phyloP scores from a whole-genome alignment of 1,140 invertebrate genomes.

The Maconellicoccus hirsutus region DNA sequence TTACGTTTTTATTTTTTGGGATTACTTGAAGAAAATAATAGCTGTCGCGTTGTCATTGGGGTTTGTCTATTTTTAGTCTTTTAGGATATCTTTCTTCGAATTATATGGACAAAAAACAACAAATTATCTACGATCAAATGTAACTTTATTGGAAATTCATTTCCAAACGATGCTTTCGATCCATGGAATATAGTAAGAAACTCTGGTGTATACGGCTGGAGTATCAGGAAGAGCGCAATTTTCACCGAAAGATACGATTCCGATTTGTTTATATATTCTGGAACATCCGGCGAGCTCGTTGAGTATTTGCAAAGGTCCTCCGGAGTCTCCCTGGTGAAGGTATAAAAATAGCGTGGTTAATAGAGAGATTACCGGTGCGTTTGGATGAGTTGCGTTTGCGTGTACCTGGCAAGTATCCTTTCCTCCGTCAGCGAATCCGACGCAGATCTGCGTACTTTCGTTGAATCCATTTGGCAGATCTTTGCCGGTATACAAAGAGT shows the following conservation, averaged over 20 bases:
- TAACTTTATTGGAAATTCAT: no score
- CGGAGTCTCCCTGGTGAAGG: constrained; percentile 47
- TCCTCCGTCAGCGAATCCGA: constrained; percentile 52
- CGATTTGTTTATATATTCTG: constrained; percentile 42
- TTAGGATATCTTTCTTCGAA: no score
- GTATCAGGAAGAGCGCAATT: constrained; percentile 41
- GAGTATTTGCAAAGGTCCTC: constrained; percentile 40
- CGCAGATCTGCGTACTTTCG: constrained; percentile 46
- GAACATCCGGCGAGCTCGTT: neutral
- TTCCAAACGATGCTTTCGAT: constrained; percentile 46
- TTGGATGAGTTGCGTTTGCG: neutral
- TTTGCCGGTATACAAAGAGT: neutral
- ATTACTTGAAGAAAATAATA: no score
- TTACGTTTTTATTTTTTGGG: no score
- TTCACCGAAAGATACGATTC: constrained; percentile 49
- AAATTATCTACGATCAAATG: no score
- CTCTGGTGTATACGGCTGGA: constrained; percentile 54
- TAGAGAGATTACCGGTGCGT: no score
- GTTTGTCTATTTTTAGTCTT: no score
- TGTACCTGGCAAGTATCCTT: constrained; percentile 66
- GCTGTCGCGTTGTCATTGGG: no score
- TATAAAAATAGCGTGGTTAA: neutral
- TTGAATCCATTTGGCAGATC: neutral
- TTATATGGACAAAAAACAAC: no score
- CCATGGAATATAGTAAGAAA: constrained; percentile 53